Conservation (phyloP, 1,140 invertebrate genomes). For the Branchinecta lynchi region DNA sequence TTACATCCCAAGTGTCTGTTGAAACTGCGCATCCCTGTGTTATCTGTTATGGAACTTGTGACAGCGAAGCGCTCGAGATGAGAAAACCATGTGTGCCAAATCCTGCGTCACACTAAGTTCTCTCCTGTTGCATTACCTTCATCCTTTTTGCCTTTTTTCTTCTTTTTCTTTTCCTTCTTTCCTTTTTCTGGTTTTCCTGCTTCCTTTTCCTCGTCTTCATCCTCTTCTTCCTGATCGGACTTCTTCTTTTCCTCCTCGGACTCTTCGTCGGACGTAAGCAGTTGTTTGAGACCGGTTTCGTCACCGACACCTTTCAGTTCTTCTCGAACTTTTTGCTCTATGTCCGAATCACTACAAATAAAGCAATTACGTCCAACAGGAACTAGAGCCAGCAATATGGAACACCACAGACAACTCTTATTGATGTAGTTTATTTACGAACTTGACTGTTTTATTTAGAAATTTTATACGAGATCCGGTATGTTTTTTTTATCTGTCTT, state of each 20-base stretch:
- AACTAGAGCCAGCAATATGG: no score
- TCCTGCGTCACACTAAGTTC: no score
- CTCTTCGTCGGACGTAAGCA: slow-evolving; percentile 77
- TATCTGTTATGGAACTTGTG: no score
- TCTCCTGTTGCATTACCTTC: slow-evolving; percentile 22
- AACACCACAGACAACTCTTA: not conserved
- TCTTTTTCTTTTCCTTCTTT: slow-evolving; percentile 26
- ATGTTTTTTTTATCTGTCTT: no score
- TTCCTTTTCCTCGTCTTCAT: slow-evolving; percentile 33
- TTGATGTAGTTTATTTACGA: no score
- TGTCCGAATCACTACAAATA: slow-evolving; percentile 49
- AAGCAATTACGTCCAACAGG: not conserved
- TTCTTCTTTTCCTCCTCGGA: slow-evolving; percentile 55
- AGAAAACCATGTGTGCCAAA: no score
- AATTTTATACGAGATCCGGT: no score
- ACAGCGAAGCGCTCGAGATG: no score
- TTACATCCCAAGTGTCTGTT: no score
- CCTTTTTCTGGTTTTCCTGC: slow-evolving; percentile 32
- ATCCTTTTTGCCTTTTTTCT: slow-evolving; percentile 15
- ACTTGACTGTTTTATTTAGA: no score
- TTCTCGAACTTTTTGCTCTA: slow-evolving; percentile 45
- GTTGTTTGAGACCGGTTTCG: slow-evolving; percentile 69
- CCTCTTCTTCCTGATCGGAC: slow-evolving; percentile 34
- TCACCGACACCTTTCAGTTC: slow-evolving; percentile 61
- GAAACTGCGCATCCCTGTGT: no score